phyloP scores from a whole-genome alignment of 23 tunicate species.

The Ascidia mentula region DNA sequence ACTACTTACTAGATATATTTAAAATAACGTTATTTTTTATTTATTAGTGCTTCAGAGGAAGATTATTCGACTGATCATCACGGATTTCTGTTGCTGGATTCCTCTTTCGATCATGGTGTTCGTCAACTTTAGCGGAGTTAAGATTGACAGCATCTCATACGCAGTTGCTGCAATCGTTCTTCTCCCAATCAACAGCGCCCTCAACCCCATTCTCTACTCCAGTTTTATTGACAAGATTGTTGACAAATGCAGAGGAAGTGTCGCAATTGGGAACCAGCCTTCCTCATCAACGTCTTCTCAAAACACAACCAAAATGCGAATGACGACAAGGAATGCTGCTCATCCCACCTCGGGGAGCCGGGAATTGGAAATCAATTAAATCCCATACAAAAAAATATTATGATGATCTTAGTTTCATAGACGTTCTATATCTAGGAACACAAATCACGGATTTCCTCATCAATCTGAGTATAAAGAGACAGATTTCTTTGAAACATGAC shows the following conservation, averaged over 20 bases:
- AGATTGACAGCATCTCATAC: constrained; percentile 9
- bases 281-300: neutral
- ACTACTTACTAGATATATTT: neutral
- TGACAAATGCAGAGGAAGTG: neutral
- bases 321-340: too few relatives aligned
- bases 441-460: too few relatives aligned
- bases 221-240: neutral
- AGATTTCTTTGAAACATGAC: too few relatives aligned
- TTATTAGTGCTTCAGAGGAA: neutral
- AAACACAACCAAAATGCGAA: too few relatives aligned
- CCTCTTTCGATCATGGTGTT: constrained; percentile 18
- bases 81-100: constrained; percentile 19
- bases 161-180: constrained; percentile 10
- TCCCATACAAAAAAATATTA: too few relatives aligned
- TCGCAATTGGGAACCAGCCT: neutral
- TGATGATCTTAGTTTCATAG: too few relatives aligned
- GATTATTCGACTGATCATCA: constrained; percentile 10
- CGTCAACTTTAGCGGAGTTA: constrained; percentile 13
- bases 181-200: constrained; percentile 21
- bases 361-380: too few relatives aligned
- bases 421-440: too few relatives aligned
- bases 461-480: too few relatives aligned
- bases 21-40: neutral
- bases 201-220: constrained; percentile 8
- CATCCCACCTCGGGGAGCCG: too few relatives aligned